A percentile compares a stretch with the other conserved stretches of the same genome.
phyloP scores from a whole-genome alignment of 2,888 invertebrate genomes.

The Drosophila anomelani region DNA sequence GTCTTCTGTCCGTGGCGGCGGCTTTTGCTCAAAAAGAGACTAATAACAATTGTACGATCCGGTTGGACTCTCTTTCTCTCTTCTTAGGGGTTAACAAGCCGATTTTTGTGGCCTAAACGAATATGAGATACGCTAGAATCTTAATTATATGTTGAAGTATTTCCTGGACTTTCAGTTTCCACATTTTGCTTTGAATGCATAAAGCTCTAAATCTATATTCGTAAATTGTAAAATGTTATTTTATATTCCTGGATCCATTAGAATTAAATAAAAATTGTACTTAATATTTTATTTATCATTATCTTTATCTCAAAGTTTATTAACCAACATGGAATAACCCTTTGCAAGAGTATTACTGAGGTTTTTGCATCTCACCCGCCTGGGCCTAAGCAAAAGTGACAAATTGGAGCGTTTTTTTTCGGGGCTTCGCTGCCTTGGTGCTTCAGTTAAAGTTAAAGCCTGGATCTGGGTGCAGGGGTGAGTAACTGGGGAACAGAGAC shows the following conservation, averaged over 20 bases:
- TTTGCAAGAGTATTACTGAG: slow-evolving; percentile 23
- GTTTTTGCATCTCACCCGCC: slow-evolving; percentile 32
- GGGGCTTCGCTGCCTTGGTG: slow-evolving; percentile 6
- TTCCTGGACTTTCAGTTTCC: background rate
- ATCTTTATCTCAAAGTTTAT: background rate
- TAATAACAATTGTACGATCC: slow-evolving; percentile 78
- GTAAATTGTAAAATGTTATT: background rate
- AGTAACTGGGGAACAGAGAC: slow-evolving; percentile 54
- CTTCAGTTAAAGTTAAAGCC: slow-evolving; percentile 36
- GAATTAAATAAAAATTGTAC: background rate
- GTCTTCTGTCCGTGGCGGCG: slow-evolving; percentile 46
- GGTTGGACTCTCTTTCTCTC: slow-evolving; percentile 57
- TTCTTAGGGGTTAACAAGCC: slow-evolving; percentile 52
- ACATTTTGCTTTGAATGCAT: too few relatives aligned
- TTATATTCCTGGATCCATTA: background rate
- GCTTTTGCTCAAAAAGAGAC: slow-evolving; percentile 73
- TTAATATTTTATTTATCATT: background rate
- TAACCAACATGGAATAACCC: too few relatives aligned
- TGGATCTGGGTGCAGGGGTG: slow-evolving; percentile 47
- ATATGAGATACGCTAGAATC: slow-evolving; percentile 32
- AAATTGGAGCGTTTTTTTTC: slow-evolving; percentile 76
- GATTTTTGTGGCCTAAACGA: background rate
- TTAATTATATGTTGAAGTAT: background rate
- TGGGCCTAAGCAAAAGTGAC: slow-evolving; percentile 61
- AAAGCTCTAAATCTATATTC: too few relatives aligned